A percentile compares a stretch with the other conserved stretches of the same genome.
These are phyloP conservation scores for Ceyx margarethae DNA, from an alignment of 2,113 vertebrate species.

Conservation along the genomic window DNA sequence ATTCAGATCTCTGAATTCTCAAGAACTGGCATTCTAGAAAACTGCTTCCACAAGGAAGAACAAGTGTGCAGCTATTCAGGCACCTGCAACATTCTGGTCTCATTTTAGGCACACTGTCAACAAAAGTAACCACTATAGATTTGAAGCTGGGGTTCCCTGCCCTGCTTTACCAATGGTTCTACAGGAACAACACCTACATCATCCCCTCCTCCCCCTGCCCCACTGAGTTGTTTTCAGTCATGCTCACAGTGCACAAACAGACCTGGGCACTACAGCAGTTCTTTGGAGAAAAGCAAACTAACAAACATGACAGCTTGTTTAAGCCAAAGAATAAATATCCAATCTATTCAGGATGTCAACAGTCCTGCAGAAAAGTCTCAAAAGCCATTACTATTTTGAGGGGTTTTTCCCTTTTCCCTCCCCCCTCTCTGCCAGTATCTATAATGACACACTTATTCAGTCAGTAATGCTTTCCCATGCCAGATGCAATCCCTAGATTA, in stretches of 20 bases:
- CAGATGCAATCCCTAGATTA: slow-evolving; percentile 17
- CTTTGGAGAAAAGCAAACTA: background rate
- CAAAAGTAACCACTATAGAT: background rate
- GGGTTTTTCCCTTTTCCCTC: background rate
- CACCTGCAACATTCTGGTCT: background rate
- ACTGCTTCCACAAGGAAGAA: background rate
- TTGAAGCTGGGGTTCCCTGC: background rate
- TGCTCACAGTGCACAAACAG: background rate
- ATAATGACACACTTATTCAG: background rate
- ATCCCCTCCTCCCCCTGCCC: background rate
- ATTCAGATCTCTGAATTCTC: background rate
- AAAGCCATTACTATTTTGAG: background rate
- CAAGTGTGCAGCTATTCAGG: background rate
- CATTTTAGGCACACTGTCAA: background rate
- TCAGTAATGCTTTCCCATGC: background rate
- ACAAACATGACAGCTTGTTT: background rate
- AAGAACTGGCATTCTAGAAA: background rate
- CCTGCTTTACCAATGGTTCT: background rate
- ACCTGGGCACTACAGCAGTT: background rate
- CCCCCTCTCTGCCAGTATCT: background rate
- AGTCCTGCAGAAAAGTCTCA: background rate
- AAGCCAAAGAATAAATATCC: background rate
- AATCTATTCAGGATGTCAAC: background rate
- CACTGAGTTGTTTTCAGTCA: background rate
- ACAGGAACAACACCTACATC: background rate